A percentile compares a stretch with the other conserved stretches of the same genome.
phyloP scores from a whole-genome alignment of 2,888 invertebrate species.

The Zygaena filipendulae region DNA sequence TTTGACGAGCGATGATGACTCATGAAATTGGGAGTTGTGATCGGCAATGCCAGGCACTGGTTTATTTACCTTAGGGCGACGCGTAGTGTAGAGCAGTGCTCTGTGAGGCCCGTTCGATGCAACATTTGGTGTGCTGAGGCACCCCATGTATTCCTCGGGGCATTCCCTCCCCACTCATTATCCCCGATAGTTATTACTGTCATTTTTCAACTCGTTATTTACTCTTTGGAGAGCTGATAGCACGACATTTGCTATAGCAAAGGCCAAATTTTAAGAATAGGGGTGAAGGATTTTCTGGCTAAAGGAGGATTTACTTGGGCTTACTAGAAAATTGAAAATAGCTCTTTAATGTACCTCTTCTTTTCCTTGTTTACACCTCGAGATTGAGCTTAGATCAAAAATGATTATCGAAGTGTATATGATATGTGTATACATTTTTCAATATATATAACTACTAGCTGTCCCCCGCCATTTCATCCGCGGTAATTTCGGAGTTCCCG shows the following conservation, averaged over 20 bases:
- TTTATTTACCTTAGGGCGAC: constrained; percentile 40
- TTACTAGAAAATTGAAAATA: constrained; percentile 57
- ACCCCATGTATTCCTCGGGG: constrained; percentile 61
- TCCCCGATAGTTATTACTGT: constrained; percentile 65
- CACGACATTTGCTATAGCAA: constrained; percentile 58
- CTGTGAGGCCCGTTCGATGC: constrained; percentile 29
- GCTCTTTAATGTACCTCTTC: constrained; percentile 35
- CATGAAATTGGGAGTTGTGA: no score
- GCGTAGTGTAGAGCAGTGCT: constrained; percentile 10
- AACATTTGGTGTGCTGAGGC: constrained; percentile 51
- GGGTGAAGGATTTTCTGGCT: constrained; percentile 44
- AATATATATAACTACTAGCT: no score
- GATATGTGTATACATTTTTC: no score
- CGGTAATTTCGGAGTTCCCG: no score
- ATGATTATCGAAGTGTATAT: no score
- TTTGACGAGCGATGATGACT: no score
- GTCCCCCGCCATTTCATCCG: no score
- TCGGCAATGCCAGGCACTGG: no score
- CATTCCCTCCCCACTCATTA: constrained; percentile 64
- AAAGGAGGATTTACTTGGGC: constrained; percentile 39
- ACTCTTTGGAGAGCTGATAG: constrained; percentile 63
- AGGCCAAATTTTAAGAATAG: constrained; percentile 49
- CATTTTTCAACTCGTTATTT: constrained; percentile 70
- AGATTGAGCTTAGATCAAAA: constrained; percentile 8
- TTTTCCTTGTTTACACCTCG: constrained; percentile 14